Conservation (phyloP, 2,797 vertebrate genomes). For the Peromyscus eremicus region DNA sequence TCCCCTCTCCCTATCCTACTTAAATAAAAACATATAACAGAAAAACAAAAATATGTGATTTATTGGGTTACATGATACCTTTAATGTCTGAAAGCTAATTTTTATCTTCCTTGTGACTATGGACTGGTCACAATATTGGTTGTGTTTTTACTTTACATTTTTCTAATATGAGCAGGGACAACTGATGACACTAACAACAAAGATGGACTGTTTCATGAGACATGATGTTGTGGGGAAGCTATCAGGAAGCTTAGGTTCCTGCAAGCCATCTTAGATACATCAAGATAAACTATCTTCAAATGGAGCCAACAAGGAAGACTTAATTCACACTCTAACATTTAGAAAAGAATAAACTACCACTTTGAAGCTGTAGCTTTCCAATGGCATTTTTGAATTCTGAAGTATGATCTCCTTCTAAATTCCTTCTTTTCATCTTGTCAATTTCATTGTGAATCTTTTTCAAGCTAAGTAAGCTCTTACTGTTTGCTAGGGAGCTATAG, state of each 20-base stretch:
- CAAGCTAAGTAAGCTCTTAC: not conserved
- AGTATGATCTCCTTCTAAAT: not conserved
- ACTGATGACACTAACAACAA: not conserved
- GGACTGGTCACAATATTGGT: not conserved
- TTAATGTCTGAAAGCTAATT: not conserved
- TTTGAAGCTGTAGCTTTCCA: not conserved
- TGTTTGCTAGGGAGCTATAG: not conserved
- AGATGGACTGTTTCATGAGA: not conserved
- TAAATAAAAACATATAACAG: not conserved
- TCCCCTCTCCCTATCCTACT: not conserved
- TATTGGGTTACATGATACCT: not conserved
- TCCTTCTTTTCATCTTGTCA: not conserved
- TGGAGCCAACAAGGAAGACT: not conserved
- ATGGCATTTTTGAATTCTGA: not conserved
- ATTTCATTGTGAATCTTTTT: not conserved
- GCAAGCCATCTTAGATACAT: not conserved
- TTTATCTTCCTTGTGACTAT: not conserved
- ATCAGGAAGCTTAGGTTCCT: not conserved
- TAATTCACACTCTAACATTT: not conserved
- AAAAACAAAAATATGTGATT: not conserved
- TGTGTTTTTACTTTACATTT: not conserved
- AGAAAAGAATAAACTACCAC: not conserved
- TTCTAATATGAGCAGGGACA: not conserved
- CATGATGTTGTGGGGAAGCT: not conserved
- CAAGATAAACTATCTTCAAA: not conserved